Conservation (phyloP, 2,888 invertebrate genomes). For the Lithophane leautieri region DNA sequence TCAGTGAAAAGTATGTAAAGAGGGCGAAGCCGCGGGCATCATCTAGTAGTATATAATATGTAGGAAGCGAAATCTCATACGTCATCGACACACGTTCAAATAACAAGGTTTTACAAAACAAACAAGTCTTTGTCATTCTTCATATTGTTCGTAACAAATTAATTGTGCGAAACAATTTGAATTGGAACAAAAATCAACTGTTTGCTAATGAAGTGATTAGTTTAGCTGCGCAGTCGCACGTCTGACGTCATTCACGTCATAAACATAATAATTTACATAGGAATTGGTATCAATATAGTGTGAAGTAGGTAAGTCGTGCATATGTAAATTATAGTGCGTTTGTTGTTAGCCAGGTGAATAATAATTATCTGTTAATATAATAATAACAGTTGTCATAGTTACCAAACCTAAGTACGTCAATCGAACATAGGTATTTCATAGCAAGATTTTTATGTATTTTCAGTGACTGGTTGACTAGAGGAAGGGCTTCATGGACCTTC, state of each 20-base stretch:
- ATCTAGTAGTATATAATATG: neutral
- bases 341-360: neutral
- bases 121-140: constrained; percentile 27
- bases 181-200: constrained; percentile 51
- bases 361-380: neutral
- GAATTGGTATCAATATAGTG: constrained; percentile 17
- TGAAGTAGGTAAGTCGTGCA: constrained; percentile 45
- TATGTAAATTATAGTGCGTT: neutral
- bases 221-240: constrained; percentile 37
- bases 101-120: constrained; percentile 42
- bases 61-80: constrained; percentile 20
- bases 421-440: no score
- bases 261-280: constrained; percentile 42
- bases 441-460: no score
- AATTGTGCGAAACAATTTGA: constrained; percentile 33
- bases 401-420: no score
- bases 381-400: no score
- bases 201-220: constrained; percentile 45
- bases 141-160: constrained; percentile 34
- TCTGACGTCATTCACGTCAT: constrained; percentile 35
- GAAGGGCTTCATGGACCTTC: no score
- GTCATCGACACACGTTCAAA: constrained; percentile 24
- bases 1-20: no score
- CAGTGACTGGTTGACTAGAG: no score
- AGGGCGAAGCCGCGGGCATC: no score